Conservation (phyloP, 2,797 vertebrate genomes). For the Parauchenoglanis ngamensis region DNA sequence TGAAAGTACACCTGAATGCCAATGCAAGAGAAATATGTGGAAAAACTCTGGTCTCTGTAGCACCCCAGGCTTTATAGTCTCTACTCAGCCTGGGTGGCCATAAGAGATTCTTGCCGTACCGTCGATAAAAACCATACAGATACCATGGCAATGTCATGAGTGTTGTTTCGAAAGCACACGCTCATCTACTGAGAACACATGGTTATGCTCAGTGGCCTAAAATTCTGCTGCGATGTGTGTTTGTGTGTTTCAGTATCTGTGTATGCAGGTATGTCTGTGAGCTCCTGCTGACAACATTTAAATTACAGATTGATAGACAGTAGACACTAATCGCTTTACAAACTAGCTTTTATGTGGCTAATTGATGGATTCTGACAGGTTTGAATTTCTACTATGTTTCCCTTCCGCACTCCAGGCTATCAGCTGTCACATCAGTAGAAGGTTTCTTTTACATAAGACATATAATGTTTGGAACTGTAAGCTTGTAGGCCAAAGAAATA, state of each 20-base stretch:
- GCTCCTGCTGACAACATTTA: conserved; percentile 22
- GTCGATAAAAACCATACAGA: conserved; percentile 4
- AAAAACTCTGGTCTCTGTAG: neutral
- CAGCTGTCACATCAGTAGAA: conserved; percentile 33
- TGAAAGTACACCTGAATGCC: neutral
- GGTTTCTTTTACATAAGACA: conserved; percentile 31
- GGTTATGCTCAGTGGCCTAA: neutral
- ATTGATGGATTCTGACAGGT: conserved; percentile 34
- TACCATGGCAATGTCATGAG: neutral
- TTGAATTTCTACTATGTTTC: conserved; percentile 27
- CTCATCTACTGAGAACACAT: neutral
- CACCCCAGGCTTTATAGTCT: neutral
- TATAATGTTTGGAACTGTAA: conserved; percentile 21
- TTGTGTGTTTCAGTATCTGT: neutral
- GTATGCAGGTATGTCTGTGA: neutral
- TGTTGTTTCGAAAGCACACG: neutral
- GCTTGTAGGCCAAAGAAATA: conserved; percentile 25
- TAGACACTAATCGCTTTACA: conserved; percentile 39
- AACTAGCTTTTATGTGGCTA: conserved; percentile 38
- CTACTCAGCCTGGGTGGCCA: neutral
- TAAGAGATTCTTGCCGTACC: neutral
- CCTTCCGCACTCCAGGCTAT: conserved; percentile 24
- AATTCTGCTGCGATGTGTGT: neutral
- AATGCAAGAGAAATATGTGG: neutral
- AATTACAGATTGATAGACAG: conserved; percentile 25